Percentiles rank a stretch among this genome's conserved stretches.
phyloP scores from a whole-genome alignment of 64 coral and sea anemone genomes.

The Porites lutea region DNA sequence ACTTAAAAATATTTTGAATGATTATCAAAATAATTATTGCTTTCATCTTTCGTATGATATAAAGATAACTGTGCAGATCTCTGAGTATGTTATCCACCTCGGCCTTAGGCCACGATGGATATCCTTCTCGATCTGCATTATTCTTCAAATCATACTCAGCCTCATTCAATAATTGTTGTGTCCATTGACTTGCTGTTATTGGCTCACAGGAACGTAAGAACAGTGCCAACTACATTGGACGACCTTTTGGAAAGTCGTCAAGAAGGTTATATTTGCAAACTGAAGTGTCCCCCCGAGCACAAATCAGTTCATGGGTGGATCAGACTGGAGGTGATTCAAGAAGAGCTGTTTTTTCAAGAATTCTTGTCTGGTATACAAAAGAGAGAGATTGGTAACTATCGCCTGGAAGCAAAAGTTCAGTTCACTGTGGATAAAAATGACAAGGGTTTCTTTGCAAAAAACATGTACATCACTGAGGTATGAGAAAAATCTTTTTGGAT shows the following conservation, averaged over 20 bases:
- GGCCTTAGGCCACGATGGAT: too few species aligned
- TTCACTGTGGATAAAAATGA: slow-evolving; percentile 53
- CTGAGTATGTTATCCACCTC: too few species aligned
- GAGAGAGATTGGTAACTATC: slow-evolving; percentile 21
- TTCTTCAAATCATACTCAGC: too few species aligned
- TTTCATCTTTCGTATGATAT: too few species aligned
- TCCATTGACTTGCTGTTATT: neutral
- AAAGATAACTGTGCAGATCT: too few species aligned
- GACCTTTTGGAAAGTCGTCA: slow-evolving; percentile 48
- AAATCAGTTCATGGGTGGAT: slow-evolving; percentile 33
- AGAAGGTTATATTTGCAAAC: slow-evolving; percentile 42
- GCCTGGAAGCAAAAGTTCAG: slow-evolving; percentile 23
- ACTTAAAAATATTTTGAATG: too few species aligned
- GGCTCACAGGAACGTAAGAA: neutral
- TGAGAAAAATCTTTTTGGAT: neutral
- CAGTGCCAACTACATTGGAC: neutral
- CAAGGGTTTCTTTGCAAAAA: slow-evolving; percentile 13
- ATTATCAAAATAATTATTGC: too few species aligned
- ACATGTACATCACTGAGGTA: slow-evolving; percentile 64
- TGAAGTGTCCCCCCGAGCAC: neutral
- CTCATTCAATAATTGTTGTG: neutral
- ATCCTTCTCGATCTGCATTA: too few species aligned
- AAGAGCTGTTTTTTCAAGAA: slow-evolving; percentile 38
- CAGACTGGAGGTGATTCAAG: neutral
- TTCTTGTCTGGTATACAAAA: slow-evolving; percentile 10